A percentile compares a stretch with the other conserved stretches of the same genome.
Conservation (phyloP, 2,113 vertebrate genomes). For the Lagopus leucura region DNA sequence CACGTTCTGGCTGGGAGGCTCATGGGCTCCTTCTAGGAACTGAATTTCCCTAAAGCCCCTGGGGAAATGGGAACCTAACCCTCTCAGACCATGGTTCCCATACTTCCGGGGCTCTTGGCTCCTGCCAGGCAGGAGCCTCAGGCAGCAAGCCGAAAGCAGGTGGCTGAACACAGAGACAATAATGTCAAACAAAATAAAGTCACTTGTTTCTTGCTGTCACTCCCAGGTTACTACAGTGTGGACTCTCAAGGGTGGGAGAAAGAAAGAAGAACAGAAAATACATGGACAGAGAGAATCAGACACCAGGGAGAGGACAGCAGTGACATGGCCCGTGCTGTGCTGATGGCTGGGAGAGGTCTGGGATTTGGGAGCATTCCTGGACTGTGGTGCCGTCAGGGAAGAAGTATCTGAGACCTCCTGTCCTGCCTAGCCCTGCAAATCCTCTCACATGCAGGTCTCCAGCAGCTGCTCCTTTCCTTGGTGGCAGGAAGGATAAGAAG, state of each 20-base stretch:
- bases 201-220: not conserved
- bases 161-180: constrained; percentile 17
- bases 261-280: not conserved
- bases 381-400: not conserved
- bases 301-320: not conserved
- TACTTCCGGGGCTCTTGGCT: not conserved
- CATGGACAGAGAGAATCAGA: not conserved
- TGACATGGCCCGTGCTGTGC: not conserved
- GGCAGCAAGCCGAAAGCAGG: not conserved
- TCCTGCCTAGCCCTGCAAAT: not conserved
- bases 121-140: not conserved
- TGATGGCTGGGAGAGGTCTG: not conserved
- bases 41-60: not conserved
- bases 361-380: not conserved
- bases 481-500: not conserved
- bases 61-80: not conserved
- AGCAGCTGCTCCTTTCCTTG: not conserved
- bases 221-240: not conserved
- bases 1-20: not conserved
- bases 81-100: not conserved
- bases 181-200: not conserved
- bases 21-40: not conserved
- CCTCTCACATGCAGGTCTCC: not conserved
- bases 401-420: not conserved
- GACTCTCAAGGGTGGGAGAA: constrained; percentile 24